A percentile compares a stretch with the other conserved stretches of the same genome.
Conservation (phyloP, 2,888 invertebrate species). For the Campoletis raptor region DNA sequence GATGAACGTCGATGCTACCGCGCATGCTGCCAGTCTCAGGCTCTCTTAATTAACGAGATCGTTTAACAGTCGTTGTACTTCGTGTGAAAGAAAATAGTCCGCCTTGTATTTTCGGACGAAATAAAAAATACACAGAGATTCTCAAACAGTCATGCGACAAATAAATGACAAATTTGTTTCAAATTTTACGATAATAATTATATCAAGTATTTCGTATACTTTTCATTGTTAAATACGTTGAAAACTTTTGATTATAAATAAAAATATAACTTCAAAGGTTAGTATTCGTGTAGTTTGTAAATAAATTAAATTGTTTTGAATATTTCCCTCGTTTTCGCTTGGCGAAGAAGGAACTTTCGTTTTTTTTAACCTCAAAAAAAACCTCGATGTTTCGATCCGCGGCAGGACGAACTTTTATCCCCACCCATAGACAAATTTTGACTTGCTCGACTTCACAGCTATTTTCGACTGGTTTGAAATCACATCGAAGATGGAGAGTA, state of each 20-base stretch:
- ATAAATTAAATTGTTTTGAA: no score
- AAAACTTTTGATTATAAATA: neutral
- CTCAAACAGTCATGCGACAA: neutral
- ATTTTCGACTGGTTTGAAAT: neutral
- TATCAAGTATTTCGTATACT: neutral
- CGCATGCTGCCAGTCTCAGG: constrained; percentile 7
- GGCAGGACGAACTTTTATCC: neutral
- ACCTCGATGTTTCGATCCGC: neutral
- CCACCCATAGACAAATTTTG: neutral
- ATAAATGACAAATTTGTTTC: neutral
- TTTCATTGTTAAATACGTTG: neutral
- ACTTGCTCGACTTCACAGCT: no score
- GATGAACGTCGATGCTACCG: constrained; percentile 30
- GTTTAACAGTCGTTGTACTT: constrained; percentile 33
- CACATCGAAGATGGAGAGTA: neutral
- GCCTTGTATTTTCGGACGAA: constrained; percentile 15
- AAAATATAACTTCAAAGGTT: neutral
- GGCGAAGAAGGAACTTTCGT: neutral
- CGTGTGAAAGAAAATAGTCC: constrained; percentile 12
- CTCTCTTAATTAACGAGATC: constrained; percentile 51
- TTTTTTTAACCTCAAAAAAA: neutral
- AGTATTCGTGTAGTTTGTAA: no score
- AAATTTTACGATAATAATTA: neutral
- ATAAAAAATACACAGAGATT: constrained; percentile 13
- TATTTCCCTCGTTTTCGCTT: neutral